These are phyloP conservation scores for Gnatocerus cornutus DNA, from an alignment of 2,888 invertebrate genomes.

Conservation along the genomic window DNA sequence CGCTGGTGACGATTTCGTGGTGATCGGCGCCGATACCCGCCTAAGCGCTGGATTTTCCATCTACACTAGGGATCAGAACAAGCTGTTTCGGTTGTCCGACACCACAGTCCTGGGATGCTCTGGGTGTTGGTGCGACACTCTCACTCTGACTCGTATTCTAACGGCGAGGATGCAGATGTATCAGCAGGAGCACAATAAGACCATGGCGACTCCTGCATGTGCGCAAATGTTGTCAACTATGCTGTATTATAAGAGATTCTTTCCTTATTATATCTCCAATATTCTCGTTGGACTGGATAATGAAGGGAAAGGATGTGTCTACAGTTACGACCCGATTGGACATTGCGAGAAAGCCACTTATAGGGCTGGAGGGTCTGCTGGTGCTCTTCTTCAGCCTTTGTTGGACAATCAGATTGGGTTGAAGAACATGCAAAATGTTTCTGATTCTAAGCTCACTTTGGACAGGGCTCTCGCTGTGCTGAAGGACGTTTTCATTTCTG, in stretches of 20 bases:
- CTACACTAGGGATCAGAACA: constrained; percentile 90
- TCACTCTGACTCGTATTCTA: constrained; percentile 90
- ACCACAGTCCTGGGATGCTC: constrained; percentile 93
- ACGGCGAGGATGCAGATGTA: constrained; percentile 95
- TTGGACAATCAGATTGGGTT: constrained; percentile 96
- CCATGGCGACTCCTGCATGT: constrained; percentile 92
- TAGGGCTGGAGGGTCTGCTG: constrained; percentile 93
- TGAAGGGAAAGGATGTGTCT: constrained; percentile 95
- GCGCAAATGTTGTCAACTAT: constrained; percentile 97
- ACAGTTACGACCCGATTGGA: constrained; percentile 98
- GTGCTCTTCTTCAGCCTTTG: constrained; percentile 92
- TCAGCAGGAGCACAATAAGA: constrained; percentile 93
- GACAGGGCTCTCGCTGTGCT: constrained; percentile 90
- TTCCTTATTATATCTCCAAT: constrained; percentile 98
- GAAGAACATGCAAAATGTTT: constrained; percentile 87
- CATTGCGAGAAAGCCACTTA: constrained; percentile 91
- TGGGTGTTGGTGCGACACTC: constrained; percentile 98
- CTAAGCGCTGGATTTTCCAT: constrained; percentile 93
- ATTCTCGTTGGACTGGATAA: constrained; percentile 94
- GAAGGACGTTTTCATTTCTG: constrained; percentile 97
- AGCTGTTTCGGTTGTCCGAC: constrained; percentile 87
- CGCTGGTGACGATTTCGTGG: constrained; percentile 94
- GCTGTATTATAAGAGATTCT: constrained; percentile 97
- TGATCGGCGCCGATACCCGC: constrained; percentile 96
- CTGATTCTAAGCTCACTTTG: constrained; percentile 77